phyloP scores from a whole-genome alignment of 2,113 vertebrate genomes.

The Callipepla californica region DNA sequence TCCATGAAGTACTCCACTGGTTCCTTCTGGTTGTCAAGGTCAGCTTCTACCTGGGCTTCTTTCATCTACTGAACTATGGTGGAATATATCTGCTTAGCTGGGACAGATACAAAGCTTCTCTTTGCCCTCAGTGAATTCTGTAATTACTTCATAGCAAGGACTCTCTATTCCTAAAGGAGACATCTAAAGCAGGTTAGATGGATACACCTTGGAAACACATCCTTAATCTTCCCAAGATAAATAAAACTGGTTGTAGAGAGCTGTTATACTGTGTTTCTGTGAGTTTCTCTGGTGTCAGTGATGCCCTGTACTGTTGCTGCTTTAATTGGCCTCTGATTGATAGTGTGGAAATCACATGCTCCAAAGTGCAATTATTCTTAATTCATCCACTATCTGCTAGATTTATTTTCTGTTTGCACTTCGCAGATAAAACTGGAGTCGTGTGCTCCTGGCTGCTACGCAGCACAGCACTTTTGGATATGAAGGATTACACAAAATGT shows the following conservation, averaged over 20 bases:
- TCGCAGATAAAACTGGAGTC: background rate
- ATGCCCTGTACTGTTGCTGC: background rate
- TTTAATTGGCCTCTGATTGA: background rate
- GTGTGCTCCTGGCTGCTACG: background rate
- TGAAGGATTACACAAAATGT: background rate
- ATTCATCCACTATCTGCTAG: background rate
- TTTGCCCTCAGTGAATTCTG: background rate
- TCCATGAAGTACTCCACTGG: background rate
- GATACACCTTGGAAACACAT: background rate
- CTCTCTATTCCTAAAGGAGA: background rate
- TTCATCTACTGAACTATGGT: background rate
- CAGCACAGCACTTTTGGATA: background rate
- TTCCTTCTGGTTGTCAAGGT: background rate
- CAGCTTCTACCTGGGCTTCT: background rate
- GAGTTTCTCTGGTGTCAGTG: background rate
- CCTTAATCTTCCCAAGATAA: background rate
- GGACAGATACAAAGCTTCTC: background rate
- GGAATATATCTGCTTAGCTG: background rate
- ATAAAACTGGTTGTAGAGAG: background rate
- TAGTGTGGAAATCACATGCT: background rate
- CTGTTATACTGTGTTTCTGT: background rate
- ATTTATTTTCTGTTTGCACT: conserved; percentile 9
- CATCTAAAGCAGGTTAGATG: background rate
- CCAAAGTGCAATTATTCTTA: background rate
- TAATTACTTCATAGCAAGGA: background rate